A percentile compares a stretch with the other conserved stretches of the same genome.
These are phyloP conservation scores for Volucella zonaria DNA, from an alignment of 2,888 invertebrate species.

Conservation along the genomic window DNA sequence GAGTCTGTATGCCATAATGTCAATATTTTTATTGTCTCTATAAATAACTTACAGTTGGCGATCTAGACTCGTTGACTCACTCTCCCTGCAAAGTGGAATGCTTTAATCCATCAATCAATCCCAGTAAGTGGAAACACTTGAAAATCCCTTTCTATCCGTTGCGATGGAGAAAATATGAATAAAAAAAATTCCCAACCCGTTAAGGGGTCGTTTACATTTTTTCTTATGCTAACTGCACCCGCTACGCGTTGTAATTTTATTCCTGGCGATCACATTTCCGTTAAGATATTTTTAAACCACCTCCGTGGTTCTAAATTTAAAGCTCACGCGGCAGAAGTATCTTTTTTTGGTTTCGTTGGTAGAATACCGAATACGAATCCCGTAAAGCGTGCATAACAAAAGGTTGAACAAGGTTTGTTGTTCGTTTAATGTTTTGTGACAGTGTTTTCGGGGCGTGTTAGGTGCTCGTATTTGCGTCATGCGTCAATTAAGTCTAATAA, in stretches of 20 bases:
- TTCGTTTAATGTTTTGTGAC: not conserved
- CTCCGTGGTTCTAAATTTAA: slow-evolving; percentile 29
- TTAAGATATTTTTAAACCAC: slow-evolving; percentile 28
- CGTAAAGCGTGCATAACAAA: not conserved
- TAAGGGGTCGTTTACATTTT: slow-evolving; percentile 32
- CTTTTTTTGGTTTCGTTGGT: not conserved
- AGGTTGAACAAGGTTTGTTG: not conserved
- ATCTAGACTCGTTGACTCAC: too few relatives aligned
- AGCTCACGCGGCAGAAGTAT: slow-evolving; percentile 14
- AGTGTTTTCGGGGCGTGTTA: not conserved
- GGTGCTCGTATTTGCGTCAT: not conserved
- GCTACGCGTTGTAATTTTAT: slow-evolving; percentile 8
- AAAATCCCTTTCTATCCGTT: too few relatives aligned
- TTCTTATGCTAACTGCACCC: slow-evolving; percentile 19
- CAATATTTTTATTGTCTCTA: too few relatives aligned
- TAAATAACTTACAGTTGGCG: too few relatives aligned
- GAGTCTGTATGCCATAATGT: too few relatives aligned
- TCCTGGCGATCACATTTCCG: slow-evolving; percentile 30
- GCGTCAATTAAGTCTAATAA: not conserved
- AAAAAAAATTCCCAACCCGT: not conserved
- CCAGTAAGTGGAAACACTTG: too few relatives aligned
- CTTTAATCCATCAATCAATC: too few relatives aligned
- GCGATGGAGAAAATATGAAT: not conserved
- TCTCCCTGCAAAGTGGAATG: too few relatives aligned
- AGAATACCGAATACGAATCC: not conserved